Evolutionary conservation across 2,888 invertebrate species (phyloP).

Genomic region (Cylloceria caligata): DNA sequence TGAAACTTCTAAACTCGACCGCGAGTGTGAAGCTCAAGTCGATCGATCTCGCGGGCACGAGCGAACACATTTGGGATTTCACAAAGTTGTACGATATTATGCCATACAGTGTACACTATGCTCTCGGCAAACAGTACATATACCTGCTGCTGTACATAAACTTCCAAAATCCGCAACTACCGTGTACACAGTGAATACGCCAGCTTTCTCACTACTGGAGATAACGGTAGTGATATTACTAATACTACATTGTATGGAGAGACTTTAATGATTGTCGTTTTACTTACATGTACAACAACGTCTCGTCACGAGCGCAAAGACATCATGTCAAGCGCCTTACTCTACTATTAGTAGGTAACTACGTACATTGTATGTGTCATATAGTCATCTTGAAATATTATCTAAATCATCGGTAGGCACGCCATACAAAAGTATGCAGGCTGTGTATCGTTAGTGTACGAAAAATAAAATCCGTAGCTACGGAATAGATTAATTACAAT

Average conservation of each 20-base stretch:
- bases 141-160: background rate
- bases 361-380: too few species aligned
- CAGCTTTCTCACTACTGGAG: slow-evolving; percentile 38
- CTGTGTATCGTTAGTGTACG: too few species aligned
- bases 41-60: slow-evolving; percentile 57
- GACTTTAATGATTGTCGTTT: slow-evolving; percentile 10
- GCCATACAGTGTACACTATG: slow-evolving; percentile 38
- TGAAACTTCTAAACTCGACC: slow-evolving; percentile 20
- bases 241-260: background rate
- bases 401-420: background rate
- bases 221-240: slow-evolving; percentile 20
- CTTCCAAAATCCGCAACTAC: slow-evolving; percentile 31
- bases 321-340: background rate
- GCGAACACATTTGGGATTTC: slow-evolving; percentile 63
- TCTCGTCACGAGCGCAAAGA: slow-evolving; percentile 35
- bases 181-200: slow-evolving; percentile 15
- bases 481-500: too few species aligned
- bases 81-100: slow-evolving; percentile 51
- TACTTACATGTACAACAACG: slow-evolving; percentile 10
- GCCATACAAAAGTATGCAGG: too few species aligned
- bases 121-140: slow-evolving; percentile 21
- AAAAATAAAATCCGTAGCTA: too few species aligned
- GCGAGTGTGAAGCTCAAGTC: slow-evolving; percentile 42
- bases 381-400: background rate
- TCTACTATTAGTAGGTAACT: background rate